Evolutionary conservation across 1,140 invertebrate species (phyloP), one percentile per base, ranked within the genome.

Genomic region (Heliothis subflexa): DNA sequence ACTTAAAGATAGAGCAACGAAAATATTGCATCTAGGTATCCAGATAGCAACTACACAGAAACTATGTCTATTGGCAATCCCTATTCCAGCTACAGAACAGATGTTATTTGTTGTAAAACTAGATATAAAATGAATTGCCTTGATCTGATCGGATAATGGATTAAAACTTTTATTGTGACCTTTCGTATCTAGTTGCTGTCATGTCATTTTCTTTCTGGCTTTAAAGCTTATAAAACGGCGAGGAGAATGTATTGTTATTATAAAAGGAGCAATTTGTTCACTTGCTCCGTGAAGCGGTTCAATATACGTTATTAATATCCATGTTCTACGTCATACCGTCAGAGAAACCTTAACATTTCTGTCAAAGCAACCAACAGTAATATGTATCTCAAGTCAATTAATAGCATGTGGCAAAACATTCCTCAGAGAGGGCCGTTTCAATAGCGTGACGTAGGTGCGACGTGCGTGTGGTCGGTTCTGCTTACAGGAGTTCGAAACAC

Each of bases 371-470:
- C 33, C 33, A 16, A 62, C 59, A 25, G 40, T 40, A 18, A 14
- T 66, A 66, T 49, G 3, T 68, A 21, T 68, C 64, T 68, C 71
- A 59, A 73, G 33, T 73, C 52, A 59, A 59, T 59, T 57, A 59
- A 59, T 62, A 49, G 47, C 50, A 75, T 75, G 62, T 77, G 52
- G 49, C 68, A 55, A 55, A 45, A 59, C 71, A 81, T 70, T 70
- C 52, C 52, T 70, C 18, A 75, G 16, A 40, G 59, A 50, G 54
- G n/a, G 61, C n/a, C 61, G 59, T 70, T 40, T 78, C 76, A 78
- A 71, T 70, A 50, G 21, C 14, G 40, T 71, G 64, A 71, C 45
- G 49, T 25, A 50, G 61, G 50, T 57, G 62, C 14, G 47, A 74
- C 45, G 71, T 74, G 52, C 50, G 50, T 66, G 73, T 25, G 74